Evolutionary conservation across 1,140 invertebrate genomes (phyloP).

Genomic region (Nilaparvata lugens): DNA sequence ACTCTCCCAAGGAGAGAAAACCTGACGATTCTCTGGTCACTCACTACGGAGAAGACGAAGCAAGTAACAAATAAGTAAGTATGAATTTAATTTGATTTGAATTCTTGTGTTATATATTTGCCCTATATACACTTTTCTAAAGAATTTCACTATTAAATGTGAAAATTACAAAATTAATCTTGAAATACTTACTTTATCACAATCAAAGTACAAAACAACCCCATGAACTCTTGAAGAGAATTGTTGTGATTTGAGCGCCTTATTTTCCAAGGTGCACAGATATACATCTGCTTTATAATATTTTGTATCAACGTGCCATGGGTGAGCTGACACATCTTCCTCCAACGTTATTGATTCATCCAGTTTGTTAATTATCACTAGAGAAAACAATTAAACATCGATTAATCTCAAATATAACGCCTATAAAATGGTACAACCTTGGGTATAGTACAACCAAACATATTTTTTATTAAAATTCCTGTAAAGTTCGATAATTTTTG

Average conservation of each 20-base stretch:
- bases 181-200: constrained; percentile 36
- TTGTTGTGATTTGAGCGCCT: constrained; percentile 36
- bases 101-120: no score
- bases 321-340: constrained; percentile 39
- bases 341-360: constrained; percentile 33
- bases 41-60: no score
- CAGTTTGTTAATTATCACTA: constrained; percentile 37
- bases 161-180: no score
- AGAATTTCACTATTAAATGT: no score
- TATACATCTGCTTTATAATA: constrained; percentile 52
- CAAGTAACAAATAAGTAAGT: no score
- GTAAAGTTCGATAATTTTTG: no score
- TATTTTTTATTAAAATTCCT: background rate
- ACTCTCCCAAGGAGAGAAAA: no score
- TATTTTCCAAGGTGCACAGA: constrained; percentile 40
- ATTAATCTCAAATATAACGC: background rate
- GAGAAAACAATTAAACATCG: constrained; percentile 20
- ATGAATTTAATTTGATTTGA: no score
- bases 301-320: constrained; percentile 54
- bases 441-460: background rate
- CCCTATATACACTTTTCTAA: no score
- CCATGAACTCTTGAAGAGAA: constrained; percentile 47
- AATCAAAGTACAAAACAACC: constrained; percentile 47
- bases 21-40: no score
- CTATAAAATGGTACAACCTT: background rate